Conservation (phyloP, 2,797 vertebrate species). For the Sorex maritimensis region DNA sequence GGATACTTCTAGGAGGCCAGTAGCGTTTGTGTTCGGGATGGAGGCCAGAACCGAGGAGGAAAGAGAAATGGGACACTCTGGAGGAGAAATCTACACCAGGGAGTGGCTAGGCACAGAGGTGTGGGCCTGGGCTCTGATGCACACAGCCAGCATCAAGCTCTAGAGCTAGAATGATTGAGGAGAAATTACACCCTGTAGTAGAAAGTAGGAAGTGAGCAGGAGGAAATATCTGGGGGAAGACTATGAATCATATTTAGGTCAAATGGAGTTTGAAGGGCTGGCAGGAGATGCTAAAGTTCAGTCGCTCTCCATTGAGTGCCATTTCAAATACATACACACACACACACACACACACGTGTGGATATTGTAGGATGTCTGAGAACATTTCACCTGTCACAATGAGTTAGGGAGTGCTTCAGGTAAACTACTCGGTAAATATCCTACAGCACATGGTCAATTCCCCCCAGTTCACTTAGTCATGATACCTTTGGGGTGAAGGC, state of each 20-base stretch:
- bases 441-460: no score
- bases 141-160: no score
- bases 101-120: no score
- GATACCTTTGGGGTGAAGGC: background rate
- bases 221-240: background rate
- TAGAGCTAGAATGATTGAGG: background rate
- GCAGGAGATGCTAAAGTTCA: background rate
- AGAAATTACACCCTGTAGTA: no score
- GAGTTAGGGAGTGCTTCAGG: no score
- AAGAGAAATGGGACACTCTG: background rate
- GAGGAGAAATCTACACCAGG: background rate
- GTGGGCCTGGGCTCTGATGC: no score
- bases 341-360: accelerated
- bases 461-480: background rate
- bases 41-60: background rate
- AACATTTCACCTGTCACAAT: background rate
- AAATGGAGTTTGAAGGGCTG: background rate
- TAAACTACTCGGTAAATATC: background rate
- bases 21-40: background rate
- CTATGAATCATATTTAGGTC: background rate
- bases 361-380: background rate
- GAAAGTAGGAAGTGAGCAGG: background rate
- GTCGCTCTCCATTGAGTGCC: background rate
- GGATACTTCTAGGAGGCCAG: background rate
- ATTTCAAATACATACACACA: background rate